A percentile compares a stretch with the other conserved stretches of the same genome.
phyloP scores from a whole-genome alignment of 2,113 vertebrate species.

The Morone chrysops region DNA sequence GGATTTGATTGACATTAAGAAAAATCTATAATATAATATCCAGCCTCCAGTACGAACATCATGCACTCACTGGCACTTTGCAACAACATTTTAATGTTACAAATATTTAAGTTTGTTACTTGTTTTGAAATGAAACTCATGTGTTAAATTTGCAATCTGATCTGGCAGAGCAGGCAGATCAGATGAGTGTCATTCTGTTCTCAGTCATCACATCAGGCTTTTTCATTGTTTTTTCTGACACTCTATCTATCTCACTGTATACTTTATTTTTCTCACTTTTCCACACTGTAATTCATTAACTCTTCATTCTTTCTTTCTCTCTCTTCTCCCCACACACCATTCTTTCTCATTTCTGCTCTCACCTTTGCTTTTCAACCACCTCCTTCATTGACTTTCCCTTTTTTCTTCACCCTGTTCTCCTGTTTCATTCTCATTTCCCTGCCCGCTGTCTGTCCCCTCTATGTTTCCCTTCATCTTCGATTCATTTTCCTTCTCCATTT shows the following conservation, averaged over 20 bases:
- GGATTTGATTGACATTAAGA: conserved; percentile 30
- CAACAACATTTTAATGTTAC: not conserved
- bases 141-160: conserved; percentile 17
- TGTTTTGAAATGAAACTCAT: conserved; percentile 45
- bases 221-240: conserved; percentile 17
- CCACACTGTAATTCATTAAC: conserved; percentile 29
- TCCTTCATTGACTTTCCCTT: conserved; percentile 18
- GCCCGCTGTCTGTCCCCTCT: not conserved
- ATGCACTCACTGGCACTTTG: not conserved
- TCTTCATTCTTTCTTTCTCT: conserved; percentile 21
- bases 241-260: not conserved
- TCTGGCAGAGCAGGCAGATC: conserved; percentile 22
- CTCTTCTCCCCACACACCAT: not conserved
- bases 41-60: not conserved
- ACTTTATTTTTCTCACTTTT: conserved; percentile 15
- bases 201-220: conserved; percentile 23
- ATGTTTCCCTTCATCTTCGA: not conserved
- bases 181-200: conserved; percentile 31
- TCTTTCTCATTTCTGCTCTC: conserved; percentile 10
- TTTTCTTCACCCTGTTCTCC: not conserved
- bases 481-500: not conserved
- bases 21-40: not conserved
- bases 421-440: conserved; percentile 18
- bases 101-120: not conserved
- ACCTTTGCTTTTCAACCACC: conserved; percentile 31